These are phyloP conservation scores for Lycocerus yunnanus DNA, from an alignment of 2,888 invertebrate genomes.

Conservation along the genomic window DNA sequence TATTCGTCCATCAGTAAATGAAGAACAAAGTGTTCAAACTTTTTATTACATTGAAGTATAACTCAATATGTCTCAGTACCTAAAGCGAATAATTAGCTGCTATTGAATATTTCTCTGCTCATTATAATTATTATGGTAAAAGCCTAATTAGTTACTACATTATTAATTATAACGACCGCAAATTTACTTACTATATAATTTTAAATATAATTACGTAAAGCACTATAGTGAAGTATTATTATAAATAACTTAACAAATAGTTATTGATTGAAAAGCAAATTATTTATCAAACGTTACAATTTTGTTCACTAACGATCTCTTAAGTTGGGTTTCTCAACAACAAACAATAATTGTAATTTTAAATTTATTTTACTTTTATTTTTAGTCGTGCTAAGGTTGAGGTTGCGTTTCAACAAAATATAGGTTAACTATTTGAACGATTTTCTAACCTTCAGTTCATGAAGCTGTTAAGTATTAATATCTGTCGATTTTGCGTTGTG, in stretches of 20 bases:
- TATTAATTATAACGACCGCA: neutral
- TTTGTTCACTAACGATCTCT: neutral
- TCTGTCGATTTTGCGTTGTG: conserved; percentile 16
- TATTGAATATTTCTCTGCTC: neutral
- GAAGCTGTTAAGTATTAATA: conserved; percentile 16
- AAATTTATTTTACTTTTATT: conserved; percentile 21
- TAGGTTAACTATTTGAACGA: conserved; percentile 29
- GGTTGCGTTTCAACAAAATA: conserved; percentile 24
- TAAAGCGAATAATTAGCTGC: neutral
- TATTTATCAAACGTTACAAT: neutral
- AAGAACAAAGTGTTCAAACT: neutral
- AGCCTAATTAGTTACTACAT: neutral
- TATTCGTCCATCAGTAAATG: neutral
- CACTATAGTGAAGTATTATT: neutral
- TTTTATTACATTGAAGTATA: neutral
- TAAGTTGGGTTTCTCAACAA: neutral
- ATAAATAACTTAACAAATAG: neutral
- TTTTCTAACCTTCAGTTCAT: conserved; percentile 23
- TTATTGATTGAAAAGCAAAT: neutral
- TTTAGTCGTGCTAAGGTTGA: conserved; percentile 30
- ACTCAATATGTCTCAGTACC: neutral
- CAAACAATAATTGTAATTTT: neutral
- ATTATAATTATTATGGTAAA: neutral
- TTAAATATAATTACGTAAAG: neutral
- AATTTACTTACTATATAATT: neutral